Evolutionary conservation across 1,140 invertebrate species (phyloP).

Genomic region (Drosophila nigromelanica): DNA sequence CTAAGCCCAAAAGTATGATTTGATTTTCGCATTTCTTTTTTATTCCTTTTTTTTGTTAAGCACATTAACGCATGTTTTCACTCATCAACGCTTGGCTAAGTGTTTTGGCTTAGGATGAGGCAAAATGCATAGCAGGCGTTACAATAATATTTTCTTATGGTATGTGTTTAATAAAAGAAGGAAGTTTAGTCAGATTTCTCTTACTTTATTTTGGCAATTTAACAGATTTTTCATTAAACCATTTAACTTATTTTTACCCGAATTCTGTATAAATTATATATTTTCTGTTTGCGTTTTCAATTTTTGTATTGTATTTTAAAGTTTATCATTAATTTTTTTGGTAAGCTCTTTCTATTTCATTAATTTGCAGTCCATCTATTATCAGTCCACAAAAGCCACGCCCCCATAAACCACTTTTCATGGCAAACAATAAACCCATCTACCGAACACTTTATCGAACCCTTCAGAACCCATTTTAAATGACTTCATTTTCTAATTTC

Average conservation of each 20-base stretch:
- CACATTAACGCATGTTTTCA: conserved; percentile 72
- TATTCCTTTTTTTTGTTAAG: conserved; percentile 43
- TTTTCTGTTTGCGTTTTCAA: too few relatives aligned
- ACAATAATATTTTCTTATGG: conserved; percentile 23
- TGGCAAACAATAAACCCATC: conserved; percentile 28
- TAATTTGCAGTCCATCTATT: conserved; percentile 10
- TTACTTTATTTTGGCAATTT: too few relatives aligned
- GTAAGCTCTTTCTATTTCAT: not conserved
- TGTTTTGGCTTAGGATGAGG: conserved; percentile 24
- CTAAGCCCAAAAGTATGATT: conserved; percentile 73
- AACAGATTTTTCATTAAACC: too few relatives aligned
- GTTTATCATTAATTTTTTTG: not conserved
- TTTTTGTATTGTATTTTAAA: too few relatives aligned
- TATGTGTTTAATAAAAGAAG: conserved; percentile 5
- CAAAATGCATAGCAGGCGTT: conserved; percentile 5
- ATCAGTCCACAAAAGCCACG: conserved; percentile 36
- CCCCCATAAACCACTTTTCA: conserved; percentile 46
- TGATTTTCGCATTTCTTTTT: conserved; percentile 60
- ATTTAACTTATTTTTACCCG: too few relatives aligned
- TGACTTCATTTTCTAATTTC: conserved; percentile 79
- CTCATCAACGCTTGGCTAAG: conserved; percentile 73
- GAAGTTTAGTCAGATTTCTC: not conserved
- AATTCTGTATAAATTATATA: too few relatives aligned
- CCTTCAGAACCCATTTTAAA: conserved; percentile 61
- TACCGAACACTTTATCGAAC: conserved; percentile 36